Conservation (phyloP, 2,113 vertebrate species). For the Mus musculus region GRCm39 chr11:63172501-63173000, state of each 20-base stretch:
- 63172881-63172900: not conserved
- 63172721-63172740: not conserved
- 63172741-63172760: not conserved
- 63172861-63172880: not conserved
- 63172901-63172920: not conserved
- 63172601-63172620: not conserved
- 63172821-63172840: not conserved
- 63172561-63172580: not conserved
- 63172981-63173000: not conserved
- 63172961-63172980: not conserved
- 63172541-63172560: not conserved
- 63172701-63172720: not conserved
- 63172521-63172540: not conserved
- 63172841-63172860: not conserved
- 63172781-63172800: not conserved
- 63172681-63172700: not conserved
- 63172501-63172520: no score
- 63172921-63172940: constrained; percentile 42
- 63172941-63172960: not conserved
- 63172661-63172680: not conserved
- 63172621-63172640: not conserved
- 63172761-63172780: not conserved
- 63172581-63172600: not conserved
- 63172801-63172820: not conserved
- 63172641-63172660: not conserved